Evolutionary conservation across 2,888 invertebrate genomes (phyloP).

Genomic region (Sussaba pulchella): DNA sequence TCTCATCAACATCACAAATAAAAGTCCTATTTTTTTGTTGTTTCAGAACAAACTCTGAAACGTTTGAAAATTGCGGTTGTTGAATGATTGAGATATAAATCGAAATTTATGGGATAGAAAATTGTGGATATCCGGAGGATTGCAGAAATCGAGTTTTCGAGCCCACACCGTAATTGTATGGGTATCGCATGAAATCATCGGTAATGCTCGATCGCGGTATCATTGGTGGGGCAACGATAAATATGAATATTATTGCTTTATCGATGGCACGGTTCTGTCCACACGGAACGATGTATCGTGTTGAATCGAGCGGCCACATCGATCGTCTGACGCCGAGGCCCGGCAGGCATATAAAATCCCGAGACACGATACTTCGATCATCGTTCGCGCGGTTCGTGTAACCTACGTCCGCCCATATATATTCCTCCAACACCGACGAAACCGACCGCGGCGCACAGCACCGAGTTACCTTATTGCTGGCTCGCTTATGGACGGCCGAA

Average conservation of each 20-base stretch:
- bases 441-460: conserved; percentile 52
- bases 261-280: conserved; percentile 60
- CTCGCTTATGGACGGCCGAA: neutral
- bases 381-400: conserved; percentile 58
- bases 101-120: conserved; percentile 10
- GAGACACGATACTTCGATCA: conserved; percentile 61
- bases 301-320: conserved; percentile 34
- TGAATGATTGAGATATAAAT: conserved; percentile 35
- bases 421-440: too few species aligned
- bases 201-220: conserved; percentile 28
- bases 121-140: conserved; percentile 13
- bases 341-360: conserved; percentile 38
- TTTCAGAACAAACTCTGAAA: neutral
- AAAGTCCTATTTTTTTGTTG: too few species aligned
- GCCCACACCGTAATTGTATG: neutral
- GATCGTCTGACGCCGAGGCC: conserved; percentile 32
- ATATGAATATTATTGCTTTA: conserved; percentile 69
- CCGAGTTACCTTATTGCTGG: conserved; percentile 41
- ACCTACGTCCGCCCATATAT: conserved; percentile 62
- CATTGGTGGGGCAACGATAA: conserved; percentile 52
- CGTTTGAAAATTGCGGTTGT: neutral
- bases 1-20: too few species aligned
- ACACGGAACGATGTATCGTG: conserved; percentile 62
- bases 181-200: conserved; percentile 16
- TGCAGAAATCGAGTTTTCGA: neutral